A percentile compares a stretch with the other conserved stretches of the same genome.
Conservation (phyloP, 1,140 invertebrate genomes). For the Batillaria attramentaria region DNA sequence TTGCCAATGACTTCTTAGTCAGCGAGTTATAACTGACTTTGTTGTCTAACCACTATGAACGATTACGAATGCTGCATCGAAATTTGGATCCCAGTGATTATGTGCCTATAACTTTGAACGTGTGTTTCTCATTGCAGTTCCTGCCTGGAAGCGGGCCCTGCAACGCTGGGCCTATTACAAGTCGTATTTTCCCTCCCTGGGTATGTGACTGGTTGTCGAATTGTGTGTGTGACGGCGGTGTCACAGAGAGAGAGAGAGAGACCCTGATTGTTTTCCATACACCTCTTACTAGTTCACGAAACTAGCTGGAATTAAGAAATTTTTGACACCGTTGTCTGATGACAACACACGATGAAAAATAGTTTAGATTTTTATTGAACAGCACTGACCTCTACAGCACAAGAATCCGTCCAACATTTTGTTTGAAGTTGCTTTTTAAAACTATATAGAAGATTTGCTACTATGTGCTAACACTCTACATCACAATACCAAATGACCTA, state of each 20-base stretch:
- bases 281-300: background rate
- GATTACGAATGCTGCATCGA: background rate
- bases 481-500: too few relatives aligned
- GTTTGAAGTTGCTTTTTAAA: too few relatives aligned
- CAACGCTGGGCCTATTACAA: slow-evolving; percentile 45
- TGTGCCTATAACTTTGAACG: background rate
- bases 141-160: slow-evolving; percentile 41
- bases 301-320: background rate
- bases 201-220: slow-evolving; percentile 33
- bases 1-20: too few relatives aligned
- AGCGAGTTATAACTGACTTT: background rate
- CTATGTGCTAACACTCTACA: too few relatives aligned
- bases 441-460: too few relatives aligned
- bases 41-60: too few relatives aligned
- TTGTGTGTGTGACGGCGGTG: background rate
- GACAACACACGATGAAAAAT: background rate
- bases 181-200: slow-evolving; percentile 44
- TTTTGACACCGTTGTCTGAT: background rate
- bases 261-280: background rate
- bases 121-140: slow-evolving; percentile 36
- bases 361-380: background rate
- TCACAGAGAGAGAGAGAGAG: too few relatives aligned
- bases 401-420: too few relatives aligned
- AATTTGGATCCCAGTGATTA: background rate
- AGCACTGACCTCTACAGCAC: too few relatives aligned